Percentiles rank a stretch among this genome's conserved stretches.
Conservation (phyloP, 2,113 vertebrate species). For the Eira barbara region DNA sequence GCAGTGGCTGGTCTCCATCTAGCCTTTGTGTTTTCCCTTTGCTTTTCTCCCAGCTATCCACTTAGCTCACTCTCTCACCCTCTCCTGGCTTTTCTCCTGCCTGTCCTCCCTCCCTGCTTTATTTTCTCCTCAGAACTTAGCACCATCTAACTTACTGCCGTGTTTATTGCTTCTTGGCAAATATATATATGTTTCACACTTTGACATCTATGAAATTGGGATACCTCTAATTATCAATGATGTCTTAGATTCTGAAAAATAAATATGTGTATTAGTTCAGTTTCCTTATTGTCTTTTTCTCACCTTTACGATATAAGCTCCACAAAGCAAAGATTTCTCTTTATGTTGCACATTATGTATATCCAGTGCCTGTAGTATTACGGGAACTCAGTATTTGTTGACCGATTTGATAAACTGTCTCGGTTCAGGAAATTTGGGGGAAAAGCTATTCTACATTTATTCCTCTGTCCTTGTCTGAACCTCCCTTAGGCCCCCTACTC, state of each 20-base stretch:
- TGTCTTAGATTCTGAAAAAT: background rate
- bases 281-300: background rate
- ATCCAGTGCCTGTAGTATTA: background rate
- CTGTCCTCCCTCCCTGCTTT: background rate
- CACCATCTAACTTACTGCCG: background rate
- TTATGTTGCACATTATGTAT: background rate
- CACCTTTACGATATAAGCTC: background rate
- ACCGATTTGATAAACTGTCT: background rate
- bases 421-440: background rate
- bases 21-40: background rate
- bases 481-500: background rate
- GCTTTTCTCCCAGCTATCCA: background rate
- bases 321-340: background rate
- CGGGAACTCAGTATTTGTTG: background rate
- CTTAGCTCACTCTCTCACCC: background rate
- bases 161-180: background rate
- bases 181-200: background rate
- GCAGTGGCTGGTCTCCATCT: background rate
- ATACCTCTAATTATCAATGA: background rate
- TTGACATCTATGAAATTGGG: background rate
- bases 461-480: background rate
- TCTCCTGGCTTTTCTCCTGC: background rate
- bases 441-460: background rate
- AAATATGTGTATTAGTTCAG: background rate
- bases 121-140: background rate